Percentiles rank a stretch among this genome's conserved stretches.
Evolutionary conservation across 2,888 invertebrate species (phyloP).

Genomic region (Drosophila setosimentum): DNA sequence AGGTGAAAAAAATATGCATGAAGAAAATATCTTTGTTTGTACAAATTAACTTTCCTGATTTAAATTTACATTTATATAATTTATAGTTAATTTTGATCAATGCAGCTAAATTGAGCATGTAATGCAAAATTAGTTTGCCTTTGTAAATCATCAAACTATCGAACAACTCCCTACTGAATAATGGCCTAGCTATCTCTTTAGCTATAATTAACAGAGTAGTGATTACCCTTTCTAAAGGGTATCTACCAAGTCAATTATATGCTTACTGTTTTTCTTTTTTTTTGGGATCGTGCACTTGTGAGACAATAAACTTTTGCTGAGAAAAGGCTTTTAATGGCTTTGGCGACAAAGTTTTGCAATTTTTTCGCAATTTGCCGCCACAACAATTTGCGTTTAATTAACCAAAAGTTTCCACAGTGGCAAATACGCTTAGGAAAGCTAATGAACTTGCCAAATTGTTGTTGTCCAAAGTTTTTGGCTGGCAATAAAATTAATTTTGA

Average conservation of each 20-base stretch:
- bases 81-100: too few relatives aligned
- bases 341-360: slow-evolving; percentile 78
- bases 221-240: background rate
- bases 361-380: slow-evolving; percentile 81
- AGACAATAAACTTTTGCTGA: slow-evolving; percentile 68
- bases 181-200: background rate
- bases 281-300: slow-evolving; percentile 47
- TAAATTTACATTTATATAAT: background rate
- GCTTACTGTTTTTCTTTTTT: background rate
- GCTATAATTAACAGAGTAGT: background rate
- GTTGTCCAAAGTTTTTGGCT: slow-evolving; percentile 78
- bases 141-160: background rate
- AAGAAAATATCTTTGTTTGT: too few relatives aligned
- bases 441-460: slow-evolving; percentile 74
- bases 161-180: background rate
- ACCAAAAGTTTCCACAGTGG: slow-evolving; percentile 63
- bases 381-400: slow-evolving; percentile 82
- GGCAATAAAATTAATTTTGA: slow-evolving; percentile 82
- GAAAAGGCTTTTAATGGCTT: slow-evolving; percentile 64
- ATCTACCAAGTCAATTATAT: background rate
- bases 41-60: background rate
- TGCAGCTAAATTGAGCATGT: background rate
- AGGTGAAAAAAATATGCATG: too few relatives aligned
- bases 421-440: slow-evolving; percentile 65
- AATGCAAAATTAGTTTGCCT: background rate